A percentile compares a stretch with the other conserved stretches of the same genome.
Evolutionary conservation across 2,797 vertebrate genomes (phyloP).

Genomic region (Discoglossus pictus): DNA sequence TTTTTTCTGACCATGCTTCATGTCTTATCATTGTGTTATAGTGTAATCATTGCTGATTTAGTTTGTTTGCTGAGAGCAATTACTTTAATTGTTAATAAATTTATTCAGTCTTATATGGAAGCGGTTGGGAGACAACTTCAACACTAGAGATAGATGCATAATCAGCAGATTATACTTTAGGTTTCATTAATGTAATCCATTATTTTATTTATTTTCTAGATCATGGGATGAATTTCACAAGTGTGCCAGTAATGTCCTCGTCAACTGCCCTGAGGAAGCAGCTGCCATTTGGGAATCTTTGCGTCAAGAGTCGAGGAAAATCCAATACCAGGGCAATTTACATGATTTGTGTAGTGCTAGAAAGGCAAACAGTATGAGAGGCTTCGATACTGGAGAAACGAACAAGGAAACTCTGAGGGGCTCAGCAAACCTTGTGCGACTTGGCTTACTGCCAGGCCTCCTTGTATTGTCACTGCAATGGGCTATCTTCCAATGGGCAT

Average conservation of each 20-base stretch:
- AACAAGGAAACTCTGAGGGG: slow-evolving; percentile 86
- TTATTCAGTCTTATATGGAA: too few species aligned
- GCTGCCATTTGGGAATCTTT: slow-evolving; percentile 89
- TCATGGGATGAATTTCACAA: slow-evolving; percentile 90
- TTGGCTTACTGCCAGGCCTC: slow-evolving; percentile 15
- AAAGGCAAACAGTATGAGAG: slow-evolving; percentile 62
- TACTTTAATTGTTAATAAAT: too few species aligned
- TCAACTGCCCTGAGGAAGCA: slow-evolving; percentile 81
- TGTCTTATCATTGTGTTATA: too few species aligned
- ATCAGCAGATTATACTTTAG: too few species aligned
- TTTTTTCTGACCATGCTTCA: too few species aligned
- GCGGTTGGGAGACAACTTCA: too few species aligned
- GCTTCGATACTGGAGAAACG: slow-evolving; percentile 68
- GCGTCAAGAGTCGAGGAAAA: slow-evolving; percentile 84
- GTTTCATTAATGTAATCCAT: neutral
- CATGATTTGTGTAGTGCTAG: slow-evolving; percentile 82
- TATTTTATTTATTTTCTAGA: slow-evolving; percentile 60
- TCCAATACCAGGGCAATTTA: slow-evolving; percentile 86
- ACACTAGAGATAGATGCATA: too few species aligned
- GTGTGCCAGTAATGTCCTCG: slow-evolving; percentile 81
- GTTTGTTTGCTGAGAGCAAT: too few species aligned
- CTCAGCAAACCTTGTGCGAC: slow-evolving; percentile 41
- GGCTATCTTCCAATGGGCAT: slow-evolving; percentile 3
- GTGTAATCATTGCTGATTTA: too few species aligned
- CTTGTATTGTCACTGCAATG: slow-evolving; percentile 6